phyloP scores from a whole-genome alignment of 2,797 vertebrate species.

The Aeoliscus strigatus region DNA sequence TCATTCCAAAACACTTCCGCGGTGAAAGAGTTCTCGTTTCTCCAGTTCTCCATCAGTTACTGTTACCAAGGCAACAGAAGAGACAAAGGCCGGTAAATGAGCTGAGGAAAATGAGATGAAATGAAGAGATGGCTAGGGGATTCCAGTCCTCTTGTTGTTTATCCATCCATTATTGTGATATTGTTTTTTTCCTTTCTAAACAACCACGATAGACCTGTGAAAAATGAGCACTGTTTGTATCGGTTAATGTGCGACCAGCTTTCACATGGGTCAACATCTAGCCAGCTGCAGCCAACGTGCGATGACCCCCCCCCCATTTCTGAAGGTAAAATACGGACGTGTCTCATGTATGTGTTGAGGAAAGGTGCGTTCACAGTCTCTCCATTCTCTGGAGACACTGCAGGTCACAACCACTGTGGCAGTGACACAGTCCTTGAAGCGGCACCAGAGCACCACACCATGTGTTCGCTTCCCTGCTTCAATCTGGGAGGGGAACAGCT shows the following conservation, averaged over 20 bases:
- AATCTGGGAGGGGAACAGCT: conserved; percentile 35
- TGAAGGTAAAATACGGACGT: too few species aligned
- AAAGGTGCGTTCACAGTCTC: too few species aligned
- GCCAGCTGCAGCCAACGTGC: too few species aligned
- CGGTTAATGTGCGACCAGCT: too few species aligned
- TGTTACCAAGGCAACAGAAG: conserved; percentile 75
- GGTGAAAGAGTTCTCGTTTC: conserved; percentile 51
- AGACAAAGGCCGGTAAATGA: conserved; percentile 52
- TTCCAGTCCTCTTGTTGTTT: not conserved
- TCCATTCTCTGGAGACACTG: conserved; percentile 12
- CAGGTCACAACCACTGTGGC: not conserved
- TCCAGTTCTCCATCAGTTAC: conserved; percentile 70
- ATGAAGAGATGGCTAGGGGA: conserved; percentile 16
- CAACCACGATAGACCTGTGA: too few species aligned
- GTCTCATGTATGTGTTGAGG: too few species aligned
- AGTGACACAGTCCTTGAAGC: conserved; percentile 33
- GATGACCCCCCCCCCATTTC: too few species aligned
- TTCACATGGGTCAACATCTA: too few species aligned
- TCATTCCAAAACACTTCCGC: conserved; percentile 55
- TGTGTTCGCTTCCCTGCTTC: conserved; percentile 46
- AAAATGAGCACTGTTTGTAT: too few species aligned
- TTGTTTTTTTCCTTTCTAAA: too few species aligned
- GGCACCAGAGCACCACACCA: conserved; percentile 39
- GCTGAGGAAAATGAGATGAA: conserved; percentile 24
- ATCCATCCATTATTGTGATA: too few species aligned